Evolutionary conservation across 1,140 invertebrate genomes (phyloP).

Genomic region (Aphelinus certus): DNA sequence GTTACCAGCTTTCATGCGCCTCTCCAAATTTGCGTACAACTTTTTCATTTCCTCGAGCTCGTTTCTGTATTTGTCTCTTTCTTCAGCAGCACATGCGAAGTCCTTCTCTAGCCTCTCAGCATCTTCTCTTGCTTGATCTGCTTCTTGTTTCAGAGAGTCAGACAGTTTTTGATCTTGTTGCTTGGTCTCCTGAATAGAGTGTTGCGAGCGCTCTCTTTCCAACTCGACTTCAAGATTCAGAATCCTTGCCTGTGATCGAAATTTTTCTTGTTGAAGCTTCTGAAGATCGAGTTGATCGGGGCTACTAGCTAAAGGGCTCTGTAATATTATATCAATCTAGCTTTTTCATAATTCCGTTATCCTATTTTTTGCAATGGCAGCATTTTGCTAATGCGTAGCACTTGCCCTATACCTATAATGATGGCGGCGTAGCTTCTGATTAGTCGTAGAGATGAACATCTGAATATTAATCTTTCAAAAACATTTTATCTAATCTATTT

Average conservation of each 20-base stretch:
- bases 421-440: slow-evolving; percentile 4
- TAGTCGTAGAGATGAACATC: background rate
- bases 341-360: background rate
- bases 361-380: background rate
- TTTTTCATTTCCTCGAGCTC: slow-evolving; percentile 83
- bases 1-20: slow-evolving; percentile 64
- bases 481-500: too few species aligned
- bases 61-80: slow-evolving; percentile 78
- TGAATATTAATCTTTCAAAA: background rate
- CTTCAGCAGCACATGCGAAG: slow-evolving; percentile 76
- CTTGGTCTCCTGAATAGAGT: slow-evolving; percentile 64
- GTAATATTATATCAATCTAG: slow-evolving; percentile 23
- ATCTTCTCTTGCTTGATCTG: slow-evolving; percentile 77
- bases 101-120: slow-evolving; percentile 84
- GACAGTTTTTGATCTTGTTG: slow-evolving; percentile 68
- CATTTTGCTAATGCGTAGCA: too few species aligned
- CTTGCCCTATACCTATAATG: slow-evolving; percentile 1
- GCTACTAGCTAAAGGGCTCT: slow-evolving; percentile 16
- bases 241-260: slow-evolving; percentile 71
- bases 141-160: slow-evolving; percentile 77
- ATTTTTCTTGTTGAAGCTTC: slow-evolving; percentile 30
- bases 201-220: slow-evolving; percentile 71
- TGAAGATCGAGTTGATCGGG: slow-evolving; percentile 10
- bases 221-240: slow-evolving; percentile 81
- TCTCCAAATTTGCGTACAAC: slow-evolving; percentile 79